Conservation (phyloP, 2,888 invertebrate species). For the Protophormia terraenovae region DNA sequence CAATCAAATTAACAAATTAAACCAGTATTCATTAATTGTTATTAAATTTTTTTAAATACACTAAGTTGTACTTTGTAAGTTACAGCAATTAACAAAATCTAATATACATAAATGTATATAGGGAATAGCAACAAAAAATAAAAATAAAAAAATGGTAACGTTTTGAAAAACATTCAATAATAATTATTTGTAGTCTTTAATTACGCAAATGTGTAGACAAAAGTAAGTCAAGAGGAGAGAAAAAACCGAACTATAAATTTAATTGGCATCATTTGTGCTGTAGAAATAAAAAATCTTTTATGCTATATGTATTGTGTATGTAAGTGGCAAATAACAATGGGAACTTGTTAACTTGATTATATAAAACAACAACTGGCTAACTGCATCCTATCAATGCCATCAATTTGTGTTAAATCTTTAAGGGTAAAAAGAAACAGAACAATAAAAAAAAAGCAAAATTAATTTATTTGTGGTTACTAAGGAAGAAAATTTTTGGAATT, state of each 20-base stretch:
- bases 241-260: not conserved
- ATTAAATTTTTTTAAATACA: conserved; percentile 4
- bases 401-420: not conserved
- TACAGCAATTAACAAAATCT: not conserved
- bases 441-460: no score
- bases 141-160: no score
- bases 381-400: not conserved
- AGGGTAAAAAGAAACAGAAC: not conserved
- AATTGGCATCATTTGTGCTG: not conserved
- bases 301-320: not conserved
- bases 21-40: conserved; percentile 4
- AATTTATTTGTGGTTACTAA: no score
- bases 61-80: not conserved
- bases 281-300: not conserved
- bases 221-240: not conserved
- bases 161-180: not conserved
- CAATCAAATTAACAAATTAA: not conserved
- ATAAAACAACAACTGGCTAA: not conserved
- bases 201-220: not conserved
- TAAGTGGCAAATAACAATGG: not conserved
- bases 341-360: not conserved
- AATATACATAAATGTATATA: not conserved
- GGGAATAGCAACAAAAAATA: not conserved
- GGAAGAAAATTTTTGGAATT: no score
- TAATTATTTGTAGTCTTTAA: not conserved